These are phyloP conservation scores for Poeciliopsis gracilis DNA, from an alignment of 2,797 vertebrate species.

Conservation along the genomic window DNA sequence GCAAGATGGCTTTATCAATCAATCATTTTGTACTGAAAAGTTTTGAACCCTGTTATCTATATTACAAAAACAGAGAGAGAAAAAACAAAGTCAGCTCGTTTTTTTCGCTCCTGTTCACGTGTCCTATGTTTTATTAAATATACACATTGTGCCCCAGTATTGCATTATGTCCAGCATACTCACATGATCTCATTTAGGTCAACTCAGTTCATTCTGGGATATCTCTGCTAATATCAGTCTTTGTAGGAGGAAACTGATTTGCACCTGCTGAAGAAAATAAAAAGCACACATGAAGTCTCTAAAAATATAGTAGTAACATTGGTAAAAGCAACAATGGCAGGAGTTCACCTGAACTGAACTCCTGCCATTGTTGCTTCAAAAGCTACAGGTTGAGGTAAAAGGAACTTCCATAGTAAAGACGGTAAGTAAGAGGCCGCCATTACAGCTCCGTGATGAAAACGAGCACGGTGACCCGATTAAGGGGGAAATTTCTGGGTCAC, in stretches of 20 bases:
- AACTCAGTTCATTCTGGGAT: conserved; percentile 19
- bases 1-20: neutral
- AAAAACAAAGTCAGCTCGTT: neutral
- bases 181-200: neutral
- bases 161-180: neutral
- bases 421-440: conserved; percentile 62
- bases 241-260: conserved; percentile 56
- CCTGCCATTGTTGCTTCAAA: conserved; percentile 18
- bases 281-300: conserved; percentile 41
- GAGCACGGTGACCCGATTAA: conserved; percentile 76
- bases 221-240: conserved; percentile 33
- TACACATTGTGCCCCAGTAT: neutral
- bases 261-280: conserved; percentile 44
- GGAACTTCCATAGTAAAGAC: conserved; percentile 66
- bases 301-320: conserved; percentile 52
- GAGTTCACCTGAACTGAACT: conserved; percentile 1
- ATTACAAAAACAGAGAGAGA: neutral
- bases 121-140: neutral
- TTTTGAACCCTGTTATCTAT: neutral
- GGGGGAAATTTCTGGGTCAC: conserved; percentile 74
- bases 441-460: conserved; percentile 71
- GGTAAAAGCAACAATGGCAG: conserved; percentile 52
- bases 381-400: conserved; percentile 66
- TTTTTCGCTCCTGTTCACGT: neutral
- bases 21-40: neutral